A percentile compares a stretch with the other conserved stretches of the same genome.
Conservation (phyloP, 2,888 invertebrate genomes). For the Nowickia ferox region DNA sequence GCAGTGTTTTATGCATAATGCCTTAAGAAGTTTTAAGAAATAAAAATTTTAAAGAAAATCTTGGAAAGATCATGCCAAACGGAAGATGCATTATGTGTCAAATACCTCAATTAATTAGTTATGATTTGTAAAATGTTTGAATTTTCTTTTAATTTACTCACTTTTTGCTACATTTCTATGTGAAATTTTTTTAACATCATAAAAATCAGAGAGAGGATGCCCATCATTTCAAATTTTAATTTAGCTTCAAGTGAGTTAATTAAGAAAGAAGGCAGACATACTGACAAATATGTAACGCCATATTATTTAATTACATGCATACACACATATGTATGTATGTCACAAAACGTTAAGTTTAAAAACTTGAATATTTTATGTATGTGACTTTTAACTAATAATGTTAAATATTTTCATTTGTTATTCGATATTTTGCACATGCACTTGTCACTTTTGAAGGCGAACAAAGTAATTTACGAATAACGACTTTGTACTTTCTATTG, state of each 20-base stretch:
- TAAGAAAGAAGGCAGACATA: constrained; percentile 1
- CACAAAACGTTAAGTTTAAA: constrained; percentile 17
- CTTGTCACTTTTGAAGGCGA: constrained; percentile 7
- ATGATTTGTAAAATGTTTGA: not conserved
- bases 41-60: constrained; percentile 1
- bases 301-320: not conserved
- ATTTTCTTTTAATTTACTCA: constrained; percentile 27
- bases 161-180: constrained; percentile 37
- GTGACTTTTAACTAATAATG: constrained; percentile 28
- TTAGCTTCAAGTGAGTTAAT: constrained; percentile 40
- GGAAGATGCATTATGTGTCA: constrained; percentile 33
- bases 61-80: not conserved
- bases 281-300: not conserved
- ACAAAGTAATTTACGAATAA: not conserved
- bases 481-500: constrained; percentile 43
- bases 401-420: constrained; percentile 29
- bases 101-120: constrained; percentile 10
- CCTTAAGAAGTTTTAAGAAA: not conserved
- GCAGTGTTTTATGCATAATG: constrained; percentile 44
- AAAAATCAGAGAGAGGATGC: constrained; percentile 49
- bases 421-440: constrained; percentile 24
- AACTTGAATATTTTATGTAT: constrained; percentile 6
- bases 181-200: constrained; percentile 59
- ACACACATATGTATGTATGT: not conserved
- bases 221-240: constrained; percentile 42